A percentile compares a stretch with the other conserved stretches of the same genome.
Conservation (phyloP, 2,888 invertebrate genomes). For the Caenorhabditis virilis region DNA sequence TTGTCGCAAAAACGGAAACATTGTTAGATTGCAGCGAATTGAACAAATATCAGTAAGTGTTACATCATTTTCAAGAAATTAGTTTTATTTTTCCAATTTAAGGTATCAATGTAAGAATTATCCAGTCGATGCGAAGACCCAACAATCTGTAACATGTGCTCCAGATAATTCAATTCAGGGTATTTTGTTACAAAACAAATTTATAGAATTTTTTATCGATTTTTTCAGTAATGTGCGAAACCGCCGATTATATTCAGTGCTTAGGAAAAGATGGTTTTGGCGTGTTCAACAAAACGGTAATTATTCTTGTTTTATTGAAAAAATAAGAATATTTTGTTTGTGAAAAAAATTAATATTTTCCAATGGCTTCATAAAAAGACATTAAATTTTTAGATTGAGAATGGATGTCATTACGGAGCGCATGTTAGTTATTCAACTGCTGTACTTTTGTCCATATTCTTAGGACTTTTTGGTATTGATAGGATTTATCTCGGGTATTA, state of each 20-base stretch:
- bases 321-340: too few species aligned
- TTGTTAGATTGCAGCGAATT: not conserved
- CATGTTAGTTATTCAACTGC: conserved; percentile 71
- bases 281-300: conserved; percentile 34
- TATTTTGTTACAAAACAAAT: conserved; percentile 8
- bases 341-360: not conserved
- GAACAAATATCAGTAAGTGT: conserved; percentile 3
- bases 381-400: conserved; percentile 32
- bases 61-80: not conserved
- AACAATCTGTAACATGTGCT: conserved; percentile 51
- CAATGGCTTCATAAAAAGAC: not conserved
- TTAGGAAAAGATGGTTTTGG: conserved; percentile 25
- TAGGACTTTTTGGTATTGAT: conserved; percentile 97
- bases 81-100: conserved; percentile 3
- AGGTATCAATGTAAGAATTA: conserved; percentile 28
- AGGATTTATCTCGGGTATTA: conserved; percentile 98
- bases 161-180: conserved; percentile 54
- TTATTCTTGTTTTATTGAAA: not conserved
- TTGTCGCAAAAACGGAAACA: not conserved
- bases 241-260: conserved; percentile 24
- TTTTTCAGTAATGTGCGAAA: conserved; percentile 32
- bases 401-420: conserved; percentile 45
- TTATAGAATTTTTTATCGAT: not conserved
- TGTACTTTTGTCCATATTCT: conserved; percentile 87
- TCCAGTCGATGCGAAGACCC: conserved; percentile 37